Conservation (phyloP, 2,888 invertebrate genomes). For the Cosmorhoe ocellata region DNA sequence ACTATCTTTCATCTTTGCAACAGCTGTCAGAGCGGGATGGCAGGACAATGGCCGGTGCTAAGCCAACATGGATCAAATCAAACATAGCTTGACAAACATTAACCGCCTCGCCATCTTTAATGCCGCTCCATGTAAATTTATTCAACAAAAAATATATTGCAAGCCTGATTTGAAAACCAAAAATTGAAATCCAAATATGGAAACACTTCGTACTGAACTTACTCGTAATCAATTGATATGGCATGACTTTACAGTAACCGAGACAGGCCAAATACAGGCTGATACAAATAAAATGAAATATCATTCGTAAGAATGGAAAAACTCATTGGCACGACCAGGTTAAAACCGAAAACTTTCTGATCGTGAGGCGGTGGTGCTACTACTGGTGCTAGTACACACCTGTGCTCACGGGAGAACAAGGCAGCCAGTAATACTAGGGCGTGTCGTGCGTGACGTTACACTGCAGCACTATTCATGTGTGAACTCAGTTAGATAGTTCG, state of each 20-base stretch:
- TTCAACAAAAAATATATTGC: constrained; percentile 48
- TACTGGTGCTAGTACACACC: too few species aligned
- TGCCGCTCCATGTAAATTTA: constrained; percentile 55
- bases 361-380: too few species aligned
- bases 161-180: constrained; percentile 43
- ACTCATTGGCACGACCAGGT: too few species aligned
- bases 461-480: constrained; percentile 64
- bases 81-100: constrained; percentile 60
- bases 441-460: constrained; percentile 34
- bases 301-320: too few species aligned
- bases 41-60: constrained; percentile 56
- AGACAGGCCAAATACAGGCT: constrained; percentile 6
- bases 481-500: constrained; percentile 67
- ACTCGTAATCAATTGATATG: constrained; percentile 36
- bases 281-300: constrained; percentile 3
- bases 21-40: constrained; percentile 19
- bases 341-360: too few species aligned
- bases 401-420: too few species aligned
- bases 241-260: constrained; percentile 23
- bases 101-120: constrained; percentile 48
- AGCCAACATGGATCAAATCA: constrained; percentile 64
- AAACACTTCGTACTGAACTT: constrained; percentile 38
- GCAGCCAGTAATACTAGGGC: background rate
- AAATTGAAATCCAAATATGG: constrained; percentile 43
- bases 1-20: constrained; percentile 16